Percentiles rank a stretch among this genome's conserved stretches.
Evolutionary conservation across 2,888 invertebrate genomes (phyloP).

Genomic region (Eulithis prunata): DNA sequence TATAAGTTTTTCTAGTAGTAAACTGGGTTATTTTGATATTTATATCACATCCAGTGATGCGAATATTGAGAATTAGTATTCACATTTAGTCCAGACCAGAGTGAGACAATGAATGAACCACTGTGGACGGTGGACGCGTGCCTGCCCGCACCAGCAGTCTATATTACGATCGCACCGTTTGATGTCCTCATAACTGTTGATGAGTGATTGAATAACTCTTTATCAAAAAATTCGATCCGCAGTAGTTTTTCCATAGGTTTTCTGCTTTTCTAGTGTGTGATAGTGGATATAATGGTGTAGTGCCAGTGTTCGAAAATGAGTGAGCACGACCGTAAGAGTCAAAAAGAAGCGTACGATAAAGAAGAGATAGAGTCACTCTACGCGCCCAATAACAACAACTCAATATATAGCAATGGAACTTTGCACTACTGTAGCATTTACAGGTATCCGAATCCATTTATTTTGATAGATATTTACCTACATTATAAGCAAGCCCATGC

Average conservation of each 20-base stretch:
- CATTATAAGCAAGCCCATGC: too few species aligned
- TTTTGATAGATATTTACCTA: too few species aligned
- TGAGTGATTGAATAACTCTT: slow-evolving; percentile 68
- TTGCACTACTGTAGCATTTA: slow-evolving; percentile 84
- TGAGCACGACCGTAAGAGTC: slow-evolving; percentile 69
- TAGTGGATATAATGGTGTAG: slow-evolving; percentile 45
- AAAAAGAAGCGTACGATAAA: slow-evolving; percentile 55
- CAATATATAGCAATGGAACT: slow-evolving; percentile 84
- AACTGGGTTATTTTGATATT: slow-evolving; percentile 36
- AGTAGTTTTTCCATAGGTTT: slow-evolving; percentile 34
- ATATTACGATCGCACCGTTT: slow-evolving; percentile 75
- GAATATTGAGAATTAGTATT: slow-evolving; percentile 66
- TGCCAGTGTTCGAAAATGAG: slow-evolving; percentile 64
- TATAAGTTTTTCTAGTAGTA: too few species aligned
- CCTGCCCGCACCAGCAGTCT: slow-evolving; percentile 66
- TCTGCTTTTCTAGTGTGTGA: slow-evolving; percentile 45
- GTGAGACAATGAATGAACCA: slow-evolving; percentile 65
- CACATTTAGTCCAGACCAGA: slow-evolving; percentile 73
- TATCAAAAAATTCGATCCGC: slow-evolving; percentile 46
- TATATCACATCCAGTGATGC: slow-evolving; percentile 33
- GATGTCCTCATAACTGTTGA: slow-evolving; percentile 75
- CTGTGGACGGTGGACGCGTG: slow-evolving; percentile 63
- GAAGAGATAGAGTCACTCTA: slow-evolving; percentile 72
- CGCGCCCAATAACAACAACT: slow-evolving; percentile 74
- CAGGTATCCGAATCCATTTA: slow-evolving; percentile 58